Evolutionary conservation across 2,888 invertebrate species (phyloP), one percentile per base, ranked within the genome.

Genomic region (Lasioglossum calceatum): DNA sequence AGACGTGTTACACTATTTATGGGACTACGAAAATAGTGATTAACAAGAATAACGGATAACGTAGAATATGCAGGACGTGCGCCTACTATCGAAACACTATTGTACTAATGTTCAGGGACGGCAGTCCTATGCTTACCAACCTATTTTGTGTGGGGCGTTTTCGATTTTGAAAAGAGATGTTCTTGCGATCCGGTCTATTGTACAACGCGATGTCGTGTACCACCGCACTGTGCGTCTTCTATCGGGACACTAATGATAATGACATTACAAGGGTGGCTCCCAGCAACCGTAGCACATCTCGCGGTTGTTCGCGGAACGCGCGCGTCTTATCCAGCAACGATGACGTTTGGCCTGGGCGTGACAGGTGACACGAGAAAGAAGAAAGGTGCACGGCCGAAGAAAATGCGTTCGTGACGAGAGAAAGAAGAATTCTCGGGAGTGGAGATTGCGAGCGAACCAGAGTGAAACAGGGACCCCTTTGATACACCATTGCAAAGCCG

Each of bases 401-500:
- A 79, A 81, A 85, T 71, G 82, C 77, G 79, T 67, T 67, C 80
- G 82, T 23, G 77, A 70, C 72, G 76, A 75, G 83, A 82, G 81
- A 79, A 76, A 83, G 79, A 82, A 82, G 84, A 89, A 88, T 76
- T 85, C 79, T 87, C 78, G 78, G 81, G 77, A 74, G 79, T 85
- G 76, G 85, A 87, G 90, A 88, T 89, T 89, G 89, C 88, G 81
- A 84, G 79, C 64, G 83, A 84, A 86, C 79, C 77, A 82, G 88
- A 91, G 88, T 88, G 87, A 90, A 89, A 90, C 87, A 86, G 81
- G 77, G 82, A 79, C 82, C 85, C 88, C 91, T 94, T 94, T 93
- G 93, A 93, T 92, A 91, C 90, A 89, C 90, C 88, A 91, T 93
- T 89, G 92, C 92, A 90, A 91, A 93, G 91, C 89, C 92, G 92